Evolutionary conservation across 1,140 invertebrate genomes (phyloP).

Genomic region (Cecropterus lyciades): DNA sequence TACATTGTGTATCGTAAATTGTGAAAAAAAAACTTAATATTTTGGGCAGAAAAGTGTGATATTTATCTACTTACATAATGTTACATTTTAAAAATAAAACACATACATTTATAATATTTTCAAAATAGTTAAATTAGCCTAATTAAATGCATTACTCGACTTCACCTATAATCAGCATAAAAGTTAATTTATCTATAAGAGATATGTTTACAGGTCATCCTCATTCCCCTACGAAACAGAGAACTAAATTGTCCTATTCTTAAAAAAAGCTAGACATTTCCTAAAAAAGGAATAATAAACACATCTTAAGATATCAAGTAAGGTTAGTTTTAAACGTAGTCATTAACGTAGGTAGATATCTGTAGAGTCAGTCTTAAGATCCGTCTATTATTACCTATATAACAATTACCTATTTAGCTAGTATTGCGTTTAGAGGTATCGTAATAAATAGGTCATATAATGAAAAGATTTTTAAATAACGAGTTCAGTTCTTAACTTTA

Average conservation of each 20-base stretch:
- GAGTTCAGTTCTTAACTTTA: conserved; percentile 43
- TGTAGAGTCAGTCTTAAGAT: conserved; percentile 64
- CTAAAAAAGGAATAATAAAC: conserved; percentile 61
- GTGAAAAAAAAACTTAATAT: too few species aligned
- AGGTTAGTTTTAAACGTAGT: conserved; percentile 3
- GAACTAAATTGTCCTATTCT: too few species aligned
- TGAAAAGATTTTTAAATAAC: conserved; percentile 32
- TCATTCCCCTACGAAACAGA: not conserved
- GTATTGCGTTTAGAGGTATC: conserved; percentile 46
- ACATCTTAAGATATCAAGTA: conserved; percentile 64
- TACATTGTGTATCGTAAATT: too few species aligned
- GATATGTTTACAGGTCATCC: conserved; percentile 14
- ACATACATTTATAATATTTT: too few species aligned
- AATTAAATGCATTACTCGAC: too few species aligned
- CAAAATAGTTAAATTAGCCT: too few species aligned
- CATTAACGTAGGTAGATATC: conserved; percentile 10
- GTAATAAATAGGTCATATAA: conserved; percentile 12
- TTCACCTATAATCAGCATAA: not conserved
- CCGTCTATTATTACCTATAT: conserved; percentile 66
- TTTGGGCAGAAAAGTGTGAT: too few species aligned
- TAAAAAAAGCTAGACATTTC: not conserved
- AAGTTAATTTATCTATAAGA: conserved; percentile 6
- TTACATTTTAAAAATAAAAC: too few species aligned
- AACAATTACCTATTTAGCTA: conserved; percentile 38
- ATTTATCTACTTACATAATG: too few species aligned